Conservation (phyloP, 1,140 invertebrate genomes). For the Sarcophaga bullata region DNA sequence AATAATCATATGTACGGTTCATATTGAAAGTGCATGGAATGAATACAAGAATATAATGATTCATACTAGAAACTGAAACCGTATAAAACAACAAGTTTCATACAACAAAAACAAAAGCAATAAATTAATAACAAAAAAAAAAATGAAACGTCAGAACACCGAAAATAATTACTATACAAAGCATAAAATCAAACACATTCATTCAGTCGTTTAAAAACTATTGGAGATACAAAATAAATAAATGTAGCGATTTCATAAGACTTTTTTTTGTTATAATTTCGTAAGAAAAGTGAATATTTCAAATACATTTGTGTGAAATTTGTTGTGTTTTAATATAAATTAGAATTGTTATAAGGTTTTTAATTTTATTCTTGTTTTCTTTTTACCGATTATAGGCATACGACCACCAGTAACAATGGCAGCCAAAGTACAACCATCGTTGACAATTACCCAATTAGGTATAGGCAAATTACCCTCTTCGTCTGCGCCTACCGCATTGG, state of each 20-base stretch:
- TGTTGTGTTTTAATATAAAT: too few relatives aligned
- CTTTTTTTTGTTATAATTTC: neutral
- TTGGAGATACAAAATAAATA: slow-evolving; percentile 6
- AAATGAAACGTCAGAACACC: neutral
- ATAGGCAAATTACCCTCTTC: slow-evolving; percentile 54
- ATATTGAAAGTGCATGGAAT: neutral
- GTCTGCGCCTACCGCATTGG: slow-evolving; percentile 5
- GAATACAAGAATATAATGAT: slow-evolving; percentile 13
- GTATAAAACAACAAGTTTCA: neutral
- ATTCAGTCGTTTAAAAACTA: slow-evolving; percentile 2
- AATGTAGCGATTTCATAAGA: slow-evolving; percentile 24
- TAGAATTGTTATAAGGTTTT: too few relatives aligned
- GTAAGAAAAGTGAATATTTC: neutral
- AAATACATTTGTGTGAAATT: too few relatives aligned
- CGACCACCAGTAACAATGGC: slow-evolving; percentile 61
- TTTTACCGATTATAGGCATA: slow-evolving; percentile 47
- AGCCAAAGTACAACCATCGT: slow-evolving; percentile 61
- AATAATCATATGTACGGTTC: too few relatives aligned
- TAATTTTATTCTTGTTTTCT: too few relatives aligned
- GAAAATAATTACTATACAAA: neutral
- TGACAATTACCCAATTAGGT: slow-evolving; percentile 63
- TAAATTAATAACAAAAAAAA: neutral
- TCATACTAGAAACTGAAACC: slow-evolving; percentile 16
- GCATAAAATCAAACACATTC: neutral
- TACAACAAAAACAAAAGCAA: neutral